Evolutionary conservation across 2,113 vertebrate species (phyloP).

Genomic region (Misgurnus anguillicaudatus): DNA sequence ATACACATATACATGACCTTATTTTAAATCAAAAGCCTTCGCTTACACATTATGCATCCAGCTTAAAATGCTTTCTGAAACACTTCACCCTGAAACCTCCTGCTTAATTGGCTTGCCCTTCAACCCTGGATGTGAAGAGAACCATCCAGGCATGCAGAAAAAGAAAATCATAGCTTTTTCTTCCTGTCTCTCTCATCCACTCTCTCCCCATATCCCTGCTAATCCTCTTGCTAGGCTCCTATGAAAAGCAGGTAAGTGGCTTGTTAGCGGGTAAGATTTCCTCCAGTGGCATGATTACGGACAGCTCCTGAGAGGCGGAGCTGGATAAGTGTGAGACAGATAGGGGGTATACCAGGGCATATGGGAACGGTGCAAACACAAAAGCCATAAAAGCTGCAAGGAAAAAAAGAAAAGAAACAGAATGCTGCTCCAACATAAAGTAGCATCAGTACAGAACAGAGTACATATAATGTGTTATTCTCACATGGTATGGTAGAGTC

Average conservation of each 20-base stretch:
- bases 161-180: constrained; percentile 22
- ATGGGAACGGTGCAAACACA: constrained; percentile 24
- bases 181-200: background rate
- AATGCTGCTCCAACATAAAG: background rate
- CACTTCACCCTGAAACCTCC: constrained; percentile 23
- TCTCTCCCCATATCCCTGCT: constrained; percentile 21
- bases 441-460: background rate
- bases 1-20: background rate
- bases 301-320: constrained; percentile 20
- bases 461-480: background rate
- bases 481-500: background rate
- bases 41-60: background rate
- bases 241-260: constrained; percentile 59
- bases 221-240: constrained; percentile 47
- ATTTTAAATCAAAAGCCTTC: too few relatives aligned
- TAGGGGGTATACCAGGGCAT: constrained; percentile 29
- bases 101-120: constrained; percentile 35
- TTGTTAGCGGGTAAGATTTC: constrained; percentile 48
- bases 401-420: background rate
- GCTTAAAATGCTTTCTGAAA: constrained; percentile 13
- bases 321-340: constrained; percentile 14
- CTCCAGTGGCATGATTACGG: constrained; percentile 39
- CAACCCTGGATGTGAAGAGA: constrained; percentile 29
- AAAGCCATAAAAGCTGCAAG: background rate
- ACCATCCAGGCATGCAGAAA: constrained; percentile 16